Base-by-base conservation (phyloP, 37 sponge, comb jelly and placozoan species). In the Spongilla lacustris region DNA sequence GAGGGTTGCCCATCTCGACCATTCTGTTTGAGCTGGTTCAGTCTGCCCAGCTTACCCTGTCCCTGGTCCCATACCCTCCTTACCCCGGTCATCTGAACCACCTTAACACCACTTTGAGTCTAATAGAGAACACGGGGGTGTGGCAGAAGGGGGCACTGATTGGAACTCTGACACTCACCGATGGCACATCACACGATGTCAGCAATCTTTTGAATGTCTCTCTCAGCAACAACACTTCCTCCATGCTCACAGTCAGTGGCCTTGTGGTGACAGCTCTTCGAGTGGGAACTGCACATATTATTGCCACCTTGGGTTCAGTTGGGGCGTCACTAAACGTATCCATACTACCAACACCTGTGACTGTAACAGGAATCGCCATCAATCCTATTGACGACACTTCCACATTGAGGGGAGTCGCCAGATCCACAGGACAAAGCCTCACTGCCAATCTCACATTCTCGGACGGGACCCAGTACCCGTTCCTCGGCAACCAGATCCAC, bases 381-480 rank as follows among this genome's bases (percentile, higher is more conserved):
- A 67, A 70, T 23, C 81, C 84, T 14, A 77, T 83, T 5, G 38
- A 72, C n/a, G 8, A 46, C 8, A 8, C 28, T 26, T 58, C 81
- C 29, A 88, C 88, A 1, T 81, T 92, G 5, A 19, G 36, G 30
- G 92, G 92, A 22, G 71, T 81, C 12, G 68, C 69, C 13, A 72
- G 82, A 21, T 22, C 17, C 23, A 41, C 73, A n/a, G 33, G 36
- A 28, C n/a, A 31, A 1, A 81, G 75, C 12, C 41, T 88, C 23
- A 69, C 68, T 23, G 58, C 81, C 14, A 49, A 78, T 29, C n/a
- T 83, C 34, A 74, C 75, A 1, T 69, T 89, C 36, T 58, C 67
- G 30, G 89, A 89, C 78, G 79, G 84, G 31, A 83, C 89, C 10
- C 74, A 33, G 38, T 66, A 72, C 58, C 35, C 74, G 21, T 48